Percentiles rank a stretch among this genome's conserved stretches.
These are phyloP conservation scores for Spisula subtruncata DNA, from an alignment of 2,888 invertebrate genomes.

Conservation along the genomic window DNA sequence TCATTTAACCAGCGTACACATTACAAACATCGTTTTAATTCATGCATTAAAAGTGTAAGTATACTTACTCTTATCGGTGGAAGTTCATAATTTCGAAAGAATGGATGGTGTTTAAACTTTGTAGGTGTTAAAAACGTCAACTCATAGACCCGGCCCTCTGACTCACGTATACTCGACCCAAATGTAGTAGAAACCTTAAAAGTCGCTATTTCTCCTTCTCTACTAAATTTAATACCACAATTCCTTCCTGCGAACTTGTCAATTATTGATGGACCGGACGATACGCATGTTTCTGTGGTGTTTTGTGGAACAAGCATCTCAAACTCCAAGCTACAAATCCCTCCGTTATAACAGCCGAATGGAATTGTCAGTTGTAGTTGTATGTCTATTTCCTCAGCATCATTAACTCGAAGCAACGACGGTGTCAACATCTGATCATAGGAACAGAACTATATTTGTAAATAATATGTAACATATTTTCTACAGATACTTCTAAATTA, in stretches of 20 bases:
- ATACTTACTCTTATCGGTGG: constrained; percentile 19
- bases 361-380: neutral
- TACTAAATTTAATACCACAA: neutral
- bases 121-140: neutral
- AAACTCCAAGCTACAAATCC: neutral
- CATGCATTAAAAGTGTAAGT: too few species aligned
- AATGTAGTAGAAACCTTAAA: neutral
- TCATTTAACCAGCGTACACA: too few species aligned
- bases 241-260: neutral
- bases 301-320: neutral
- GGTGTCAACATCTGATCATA: neutral
- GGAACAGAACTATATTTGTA: too few species aligned
- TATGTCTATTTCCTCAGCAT: neutral
- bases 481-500: too few species aligned
- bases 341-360: neutral
- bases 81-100: neutral
- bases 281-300: neutral
- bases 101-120: neutral
- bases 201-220: neutral
- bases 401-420: neutral
- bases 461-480: too few species aligned
- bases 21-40: too few species aligned
- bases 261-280: neutral
- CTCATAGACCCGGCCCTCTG: neutral
- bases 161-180: neutral